These are phyloP conservation scores for Ornithoptera priamus DNA, from an alignment of 2,888 invertebrate species.

Conservation along the genomic window DNA sequence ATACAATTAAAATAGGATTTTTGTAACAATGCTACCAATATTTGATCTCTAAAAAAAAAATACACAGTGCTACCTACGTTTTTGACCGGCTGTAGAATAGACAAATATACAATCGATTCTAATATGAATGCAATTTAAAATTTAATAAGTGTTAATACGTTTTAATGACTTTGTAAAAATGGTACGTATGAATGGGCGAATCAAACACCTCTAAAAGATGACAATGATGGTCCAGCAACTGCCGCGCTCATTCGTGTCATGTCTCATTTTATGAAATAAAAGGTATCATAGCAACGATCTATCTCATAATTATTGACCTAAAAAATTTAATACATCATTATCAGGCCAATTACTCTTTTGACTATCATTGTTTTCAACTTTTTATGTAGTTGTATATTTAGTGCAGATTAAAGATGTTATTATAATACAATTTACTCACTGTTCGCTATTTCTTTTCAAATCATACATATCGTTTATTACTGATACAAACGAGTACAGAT, in stretches of 20 bases:
- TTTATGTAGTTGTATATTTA: not conserved
- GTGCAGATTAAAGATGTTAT: not conserved
- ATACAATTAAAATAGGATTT: not conserved
- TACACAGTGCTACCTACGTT: no score
- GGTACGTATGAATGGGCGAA: not conserved
- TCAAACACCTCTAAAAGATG: not conserved
- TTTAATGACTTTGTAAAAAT: not conserved
- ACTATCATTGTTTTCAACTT: not conserved
- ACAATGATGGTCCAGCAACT: not conserved
- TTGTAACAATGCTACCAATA: not conserved
- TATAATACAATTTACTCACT: slow-evolving; percentile 12
- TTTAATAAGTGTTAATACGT: not conserved
- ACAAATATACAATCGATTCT: not conserved
- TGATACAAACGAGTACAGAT: slow-evolving; percentile 35
- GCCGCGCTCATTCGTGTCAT: no score
- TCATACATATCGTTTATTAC: slow-evolving; percentile 14
- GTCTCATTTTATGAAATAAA: no score
- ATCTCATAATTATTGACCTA: no score
- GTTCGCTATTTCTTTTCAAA: slow-evolving; percentile 13
- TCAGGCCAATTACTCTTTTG: no score
- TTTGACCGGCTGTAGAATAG: no score
- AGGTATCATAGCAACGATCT: no score
- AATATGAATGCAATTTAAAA: not conserved
- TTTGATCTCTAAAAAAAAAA: no score
- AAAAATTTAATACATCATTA: no score